Evolutionary conservation across 1,140 invertebrate genomes (phyloP).

Genomic region (Pseudomyrmex sp.): DNA sequence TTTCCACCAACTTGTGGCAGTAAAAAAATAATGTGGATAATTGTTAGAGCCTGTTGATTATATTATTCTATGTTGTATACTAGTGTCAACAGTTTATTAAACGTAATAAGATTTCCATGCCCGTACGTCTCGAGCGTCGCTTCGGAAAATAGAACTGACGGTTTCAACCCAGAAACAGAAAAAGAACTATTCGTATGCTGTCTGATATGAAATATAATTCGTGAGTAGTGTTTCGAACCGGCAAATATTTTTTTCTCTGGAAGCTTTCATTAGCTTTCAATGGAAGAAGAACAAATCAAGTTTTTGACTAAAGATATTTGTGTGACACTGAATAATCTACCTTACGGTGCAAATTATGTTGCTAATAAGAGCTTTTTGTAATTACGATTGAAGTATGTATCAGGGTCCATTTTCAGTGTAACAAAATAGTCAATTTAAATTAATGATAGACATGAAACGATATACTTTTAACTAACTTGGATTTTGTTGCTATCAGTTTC

Average conservation of each 20-base stretch:
- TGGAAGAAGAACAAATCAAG: slow-evolving; percentile 52
- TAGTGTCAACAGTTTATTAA: slow-evolving; percentile 69
- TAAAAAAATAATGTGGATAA: slow-evolving; percentile 77
- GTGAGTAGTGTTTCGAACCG: slow-evolving; percentile 56
- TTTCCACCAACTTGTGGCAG: slow-evolving; percentile 87
- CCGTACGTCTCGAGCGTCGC: slow-evolving; percentile 42
- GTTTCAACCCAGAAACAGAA: slow-evolving; percentile 40
- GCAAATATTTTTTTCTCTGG: slow-evolving; percentile 63
- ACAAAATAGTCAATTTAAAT: slow-evolving; percentile 26
- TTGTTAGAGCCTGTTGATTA: slow-evolving; percentile 75
- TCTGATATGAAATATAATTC: slow-evolving; percentile 49
- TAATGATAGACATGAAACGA: neutral
- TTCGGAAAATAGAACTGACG: slow-evolving; percentile 54
- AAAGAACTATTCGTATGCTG: slow-evolving; percentile 48
- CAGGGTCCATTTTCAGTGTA: slow-evolving; percentile 68
- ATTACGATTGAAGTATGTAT: slow-evolving; percentile 49
- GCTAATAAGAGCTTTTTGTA: slow-evolving; percentile 68
- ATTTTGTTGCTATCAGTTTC: slow-evolving; percentile 3
- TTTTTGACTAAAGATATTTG: slow-evolving; percentile 69
- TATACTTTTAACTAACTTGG: slow-evolving; percentile 11
- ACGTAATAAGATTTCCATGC: slow-evolving; percentile 64
- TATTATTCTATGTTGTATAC: slow-evolving; percentile 77
- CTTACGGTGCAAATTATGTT: slow-evolving; percentile 58
- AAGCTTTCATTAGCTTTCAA: slow-evolving; percentile 58
- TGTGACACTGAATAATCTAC: slow-evolving; percentile 57